phyloP scores from a whole-genome alignment of 2,797 vertebrate genomes.

The Taenioides sp. region DNA sequence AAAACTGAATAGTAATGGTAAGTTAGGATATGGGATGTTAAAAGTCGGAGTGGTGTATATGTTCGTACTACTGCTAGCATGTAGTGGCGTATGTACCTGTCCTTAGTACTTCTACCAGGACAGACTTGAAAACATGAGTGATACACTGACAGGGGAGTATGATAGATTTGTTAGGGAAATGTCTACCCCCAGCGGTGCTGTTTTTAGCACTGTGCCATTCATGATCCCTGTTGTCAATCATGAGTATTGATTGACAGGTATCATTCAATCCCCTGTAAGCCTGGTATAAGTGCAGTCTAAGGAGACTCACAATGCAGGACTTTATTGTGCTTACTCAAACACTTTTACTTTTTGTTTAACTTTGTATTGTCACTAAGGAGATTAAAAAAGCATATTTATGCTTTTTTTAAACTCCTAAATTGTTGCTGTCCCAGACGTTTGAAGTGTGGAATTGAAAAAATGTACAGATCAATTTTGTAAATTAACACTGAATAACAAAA shows the following conservation, averaged over 20 bases:
- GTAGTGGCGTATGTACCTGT: too few species aligned
- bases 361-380: neutral
- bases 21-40: neutral
- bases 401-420: too few species aligned
- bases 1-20: neutral
- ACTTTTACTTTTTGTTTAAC: neutral
- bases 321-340: neutral
- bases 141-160: neutral
- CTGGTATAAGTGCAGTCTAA: neutral
- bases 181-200: neutral
- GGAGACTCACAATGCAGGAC: neutral
- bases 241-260: slow-evolving; percentile 4
- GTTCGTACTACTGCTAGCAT: neutral
- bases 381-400: neutral
- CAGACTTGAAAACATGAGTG: neutral
- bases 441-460: too few species aligned
- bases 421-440: too few species aligned
- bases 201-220: neutral
- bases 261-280: slow-evolving; percentile 1
- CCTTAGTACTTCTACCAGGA: neutral
- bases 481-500: too few species aligned
- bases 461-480: too few species aligned
- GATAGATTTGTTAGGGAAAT: slow-evolving; percentile 5
- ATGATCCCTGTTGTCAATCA: slow-evolving; percentile 4
- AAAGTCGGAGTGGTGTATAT: neutral